These are phyloP conservation scores for Fragum whitleyi DNA, from an alignment of 2,888 invertebrate species.

Conservation along the genomic window DNA sequence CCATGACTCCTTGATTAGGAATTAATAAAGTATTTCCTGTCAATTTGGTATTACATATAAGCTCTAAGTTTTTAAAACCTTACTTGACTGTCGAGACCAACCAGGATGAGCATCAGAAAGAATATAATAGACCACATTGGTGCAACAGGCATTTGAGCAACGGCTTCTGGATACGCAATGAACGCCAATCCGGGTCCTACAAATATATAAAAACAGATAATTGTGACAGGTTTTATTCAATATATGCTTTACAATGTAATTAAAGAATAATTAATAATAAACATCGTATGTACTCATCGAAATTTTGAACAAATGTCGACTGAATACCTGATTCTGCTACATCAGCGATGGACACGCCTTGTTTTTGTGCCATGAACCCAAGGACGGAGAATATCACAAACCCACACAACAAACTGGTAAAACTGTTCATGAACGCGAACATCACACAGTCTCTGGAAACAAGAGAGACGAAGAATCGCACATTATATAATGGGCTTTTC, in stretches of 20 bases:
- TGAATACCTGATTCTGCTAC: slow-evolving; percentile 84
- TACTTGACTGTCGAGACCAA: slow-evolving; percentile 89
- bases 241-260: too few relatives aligned
- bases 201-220: slow-evolving; percentile 1
- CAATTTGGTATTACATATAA: too few relatives aligned
- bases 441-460: slow-evolving; percentile 85
- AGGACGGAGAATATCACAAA: slow-evolving; percentile 83
- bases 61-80: too few relatives aligned
- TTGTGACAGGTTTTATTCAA: neutral
- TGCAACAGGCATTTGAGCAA: slow-evolving; percentile 88
- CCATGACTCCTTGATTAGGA: too few relatives aligned
- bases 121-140: slow-evolving; percentile 89
- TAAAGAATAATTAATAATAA: too few relatives aligned
- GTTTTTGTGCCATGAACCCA: slow-evolving; percentile 82
- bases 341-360: slow-evolving; percentile 75
- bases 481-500: too few relatives aligned
- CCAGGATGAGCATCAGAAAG: slow-evolving; percentile 89
- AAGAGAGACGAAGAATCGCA: too few relatives aligned
- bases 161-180: slow-evolving; percentile 85
- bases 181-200: slow-evolving; percentile 79
- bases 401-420: slow-evolving; percentile 81
- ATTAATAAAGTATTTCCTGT: too few relatives aligned
- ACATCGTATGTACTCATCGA: too few relatives aligned
- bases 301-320: too few relatives aligned
- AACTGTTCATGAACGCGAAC: slow-evolving; percentile 82